A percentile compares a stretch with the other conserved stretches of the same genome.
Evolutionary conservation across 2,888 invertebrate genomes (phyloP).

Genomic region (Belgica antarctica): DNA sequence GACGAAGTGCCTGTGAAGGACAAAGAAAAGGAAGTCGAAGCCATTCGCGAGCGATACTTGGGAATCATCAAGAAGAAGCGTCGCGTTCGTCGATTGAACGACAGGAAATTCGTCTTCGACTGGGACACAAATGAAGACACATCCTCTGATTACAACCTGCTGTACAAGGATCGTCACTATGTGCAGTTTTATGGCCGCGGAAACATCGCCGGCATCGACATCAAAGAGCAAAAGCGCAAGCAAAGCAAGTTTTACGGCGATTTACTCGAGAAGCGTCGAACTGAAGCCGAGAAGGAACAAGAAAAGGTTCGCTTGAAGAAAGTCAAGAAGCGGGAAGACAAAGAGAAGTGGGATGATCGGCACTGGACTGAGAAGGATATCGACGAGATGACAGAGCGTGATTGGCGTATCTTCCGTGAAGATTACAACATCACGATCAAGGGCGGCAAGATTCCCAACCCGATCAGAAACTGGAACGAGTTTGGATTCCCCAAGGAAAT

Average conservation of each 20-base stretch:
- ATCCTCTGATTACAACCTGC: slow-evolving; percentile 91
- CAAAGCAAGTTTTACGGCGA: slow-evolving; percentile 97
- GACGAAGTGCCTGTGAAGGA: slow-evolving; percentile 65
- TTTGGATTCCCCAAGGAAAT: slow-evolving; percentile 86
- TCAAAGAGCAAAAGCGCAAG: slow-evolving; percentile 91
- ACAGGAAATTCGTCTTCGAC: slow-evolving; percentile 99
- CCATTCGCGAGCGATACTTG: slow-evolving; percentile 92
- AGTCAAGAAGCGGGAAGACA: slow-evolving; percentile 92
- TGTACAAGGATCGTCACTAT: slow-evolving; percentile 96
- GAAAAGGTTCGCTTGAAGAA: slow-evolving; percentile 90
- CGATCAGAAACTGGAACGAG: slow-evolving; percentile 93
- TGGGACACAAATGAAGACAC: slow-evolving; percentile 99
- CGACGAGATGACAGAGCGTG: slow-evolving; percentile 96
- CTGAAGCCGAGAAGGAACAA: slow-evolving; percentile 94
- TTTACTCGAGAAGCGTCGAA: slow-evolving; percentile 88
- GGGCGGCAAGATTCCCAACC: slow-evolving; percentile 95
- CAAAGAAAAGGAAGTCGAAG: slow-evolving; percentile 89
- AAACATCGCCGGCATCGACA: slow-evolving; percentile 96
- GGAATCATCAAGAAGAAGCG: slow-evolving; percentile 92
- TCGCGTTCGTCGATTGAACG: slow-evolving; percentile 88
- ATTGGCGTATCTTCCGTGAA: slow-evolving; percentile 99
- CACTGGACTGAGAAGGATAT: slow-evolving; percentile 97
- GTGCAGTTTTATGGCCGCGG: slow-evolving; percentile 98
- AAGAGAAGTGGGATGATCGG: slow-evolving; percentile 97
- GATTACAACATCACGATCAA: slow-evolving; percentile 99